These are phyloP conservation scores for Rhabdornis inornatus DNA, from an alignment of 2,113 vertebrate genomes.

Conservation along the genomic window DNA sequence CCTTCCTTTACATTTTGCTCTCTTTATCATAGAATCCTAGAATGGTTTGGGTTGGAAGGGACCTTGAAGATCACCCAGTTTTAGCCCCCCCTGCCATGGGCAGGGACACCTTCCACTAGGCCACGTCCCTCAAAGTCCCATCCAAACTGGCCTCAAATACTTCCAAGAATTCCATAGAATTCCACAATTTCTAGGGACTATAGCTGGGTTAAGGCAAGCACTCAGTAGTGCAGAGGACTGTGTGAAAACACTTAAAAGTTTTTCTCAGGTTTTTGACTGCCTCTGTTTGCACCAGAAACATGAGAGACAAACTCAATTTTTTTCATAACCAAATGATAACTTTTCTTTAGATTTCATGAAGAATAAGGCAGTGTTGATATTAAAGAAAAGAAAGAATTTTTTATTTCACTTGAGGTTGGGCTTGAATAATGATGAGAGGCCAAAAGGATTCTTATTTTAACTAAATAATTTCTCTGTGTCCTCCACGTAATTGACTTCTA, in stretches of 20 bases:
- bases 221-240: not conserved
- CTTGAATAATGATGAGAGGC: not conserved
- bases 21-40: not conserved
- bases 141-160: not conserved
- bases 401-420: not conserved
- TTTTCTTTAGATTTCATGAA: not conserved
- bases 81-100: not conserved
- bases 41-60: not conserved
- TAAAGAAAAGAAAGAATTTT: not conserved
- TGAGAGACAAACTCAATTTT: not conserved
- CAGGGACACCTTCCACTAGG: not conserved
- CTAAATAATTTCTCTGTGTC: not conserved
- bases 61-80: not conserved
- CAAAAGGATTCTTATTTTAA: not conserved
- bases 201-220: not conserved
- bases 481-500: not conserved
- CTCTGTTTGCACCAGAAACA: not conserved
- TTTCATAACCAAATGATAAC: not conserved
- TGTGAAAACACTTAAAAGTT: not conserved
- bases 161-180: no score
- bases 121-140: rapidly evolving
- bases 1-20: not conserved
- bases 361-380: not conserved
- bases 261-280: not conserved
- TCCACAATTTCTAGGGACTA: not conserved